Evolutionary conservation across 2,797 vertebrate genomes (phyloP), one percentile per base, ranked within the genome.

Genomic region (Aeoliscus strigatus): DNA sequence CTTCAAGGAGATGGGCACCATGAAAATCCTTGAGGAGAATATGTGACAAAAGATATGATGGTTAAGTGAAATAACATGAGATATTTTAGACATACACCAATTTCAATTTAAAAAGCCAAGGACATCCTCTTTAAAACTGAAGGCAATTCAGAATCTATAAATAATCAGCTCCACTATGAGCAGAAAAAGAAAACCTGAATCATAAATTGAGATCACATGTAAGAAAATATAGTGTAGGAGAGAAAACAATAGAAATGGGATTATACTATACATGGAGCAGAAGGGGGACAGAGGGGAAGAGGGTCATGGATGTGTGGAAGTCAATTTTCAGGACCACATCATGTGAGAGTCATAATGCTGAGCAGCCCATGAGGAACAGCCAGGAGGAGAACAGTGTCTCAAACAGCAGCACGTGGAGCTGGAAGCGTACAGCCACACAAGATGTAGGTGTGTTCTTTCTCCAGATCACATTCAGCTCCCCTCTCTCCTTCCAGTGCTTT

Each of bases 271-370:
- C 9, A n/a, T 18, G 26, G 31, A 6, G 21, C 0, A n/a, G 14
- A 0, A 14, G 28, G 9, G 21, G 14, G 23, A 13, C 25, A 15
- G 11, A 44, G 34, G 39, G 24, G 11, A 38, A 31, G 23, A 43
- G 38, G 65, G 51, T 44, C 45, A 50, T 35, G 37, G 27, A 47
- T 17, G 39, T 34, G 8, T 32, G 45, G 37, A 48, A 63, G 43
- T 55, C 60, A 70, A 66, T 76, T 47, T 76, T 48, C 23, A 38
- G 39, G 26, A 18, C 41, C 18, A 55, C 34, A 72, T 79, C 85
- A 84, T 73, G 80, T 83, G 84, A 85, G 37, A 71, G 75, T 86
- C 85, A 87, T 70, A 77, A 7, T 14, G 27, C 53, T 52, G 26
- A 61, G 46, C 30, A 45, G 37, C 39, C 51, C 60, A 45, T 66